Base-by-base conservation (phyloP, 2,113 vertebrate genomes). In the Isichthys henryi region DNA sequence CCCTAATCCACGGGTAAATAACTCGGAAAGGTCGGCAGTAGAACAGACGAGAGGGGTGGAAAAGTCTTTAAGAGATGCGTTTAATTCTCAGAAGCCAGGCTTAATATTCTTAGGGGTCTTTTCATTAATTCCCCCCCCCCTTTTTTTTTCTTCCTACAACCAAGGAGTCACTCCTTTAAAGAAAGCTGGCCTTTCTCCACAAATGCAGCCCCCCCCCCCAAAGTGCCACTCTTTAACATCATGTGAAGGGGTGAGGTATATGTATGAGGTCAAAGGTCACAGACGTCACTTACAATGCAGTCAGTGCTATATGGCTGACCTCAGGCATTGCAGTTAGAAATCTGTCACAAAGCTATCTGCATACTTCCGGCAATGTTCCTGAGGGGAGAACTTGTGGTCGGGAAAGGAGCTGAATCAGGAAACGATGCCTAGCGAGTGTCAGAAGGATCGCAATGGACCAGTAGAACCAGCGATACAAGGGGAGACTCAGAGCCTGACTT, bases 1-100 rank as follows among this genome's bases (percentile, higher is more conserved):
- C 88, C 39, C 70, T 83, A 89, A 89, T 89, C 88, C 74, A 43
- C 10, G 6, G 49, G 74, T 82, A 89, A 89, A 89, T 89, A 89
- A 39, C 88, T 80, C 13, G 35, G 7, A 89, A 89, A 89, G 77
- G 88, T 83, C 88, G 49, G 19, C 4, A 23, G 13, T 27, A 70
- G 43, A 88, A 80, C 35, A 43, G 74, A 43, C 13, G 35, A 19
- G 74, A 80, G 31, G 15, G 31, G 74, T 31, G 74, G 74, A 88
- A 82, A 83, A 89, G 5, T 52, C 27, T 56, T 27, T 83, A 83
- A 89, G 50, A 82, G 52, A 88, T 88, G 66, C 31, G n/a, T 83
- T 89, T 83, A 83, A 83, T 56, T 83, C 48, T 43, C n/a, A 83
- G 82, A 43, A 45, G 74, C 35, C 5, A 74, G 49, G 49, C 77